Percentiles rank a stretch among this genome's conserved stretches.
phyloP scores from a whole-genome alignment of 2,113 vertebrate species.

The Chaetura pelagica region DNA sequence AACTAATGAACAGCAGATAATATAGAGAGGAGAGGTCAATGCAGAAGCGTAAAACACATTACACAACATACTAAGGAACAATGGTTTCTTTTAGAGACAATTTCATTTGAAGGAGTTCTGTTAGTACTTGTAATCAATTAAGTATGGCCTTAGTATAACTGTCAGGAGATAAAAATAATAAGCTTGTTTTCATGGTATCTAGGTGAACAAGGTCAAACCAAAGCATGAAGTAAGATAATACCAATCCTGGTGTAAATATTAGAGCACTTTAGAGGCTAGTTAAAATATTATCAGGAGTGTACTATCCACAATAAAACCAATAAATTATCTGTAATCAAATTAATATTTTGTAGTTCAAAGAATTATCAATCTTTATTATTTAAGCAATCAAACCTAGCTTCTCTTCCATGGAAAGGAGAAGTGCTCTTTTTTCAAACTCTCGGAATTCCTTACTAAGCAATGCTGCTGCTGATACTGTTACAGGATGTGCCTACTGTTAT shows the following conservation, averaged over 20 bases:
- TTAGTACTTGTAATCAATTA: conserved; percentile 20
- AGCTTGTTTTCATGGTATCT: conserved; percentile 49
- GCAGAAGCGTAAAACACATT: neutral
- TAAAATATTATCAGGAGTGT: neutral
- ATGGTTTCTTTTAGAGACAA: neutral
- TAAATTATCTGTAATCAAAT: neutral
- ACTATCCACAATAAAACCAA: neutral
- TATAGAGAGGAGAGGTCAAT: conserved; percentile 20
- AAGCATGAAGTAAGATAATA: conserved; percentile 34
- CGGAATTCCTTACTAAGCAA: neutral
- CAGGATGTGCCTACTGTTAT: neutral
- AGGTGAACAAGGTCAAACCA: conserved; percentile 54
- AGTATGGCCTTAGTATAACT: conserved; percentile 27
- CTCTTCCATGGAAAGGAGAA: neutral
- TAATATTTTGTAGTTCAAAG: neutral
- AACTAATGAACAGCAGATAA: conserved; percentile 29
- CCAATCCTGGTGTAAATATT: conserved; percentile 25
- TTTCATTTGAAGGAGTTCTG: conserved; percentile 3
- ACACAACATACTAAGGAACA: neutral
- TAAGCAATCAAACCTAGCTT: neutral
- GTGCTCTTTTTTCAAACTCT: neutral
- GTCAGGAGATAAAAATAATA: conserved; percentile 17
- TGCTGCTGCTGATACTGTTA: neutral
- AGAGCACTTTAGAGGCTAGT: neutral
- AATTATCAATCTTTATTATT: neutral